Percentiles rank a stretch among this genome's conserved stretches.
Conservation (phyloP, 2,113 vertebrate species). For the Chamaea fasciata region DNA sequence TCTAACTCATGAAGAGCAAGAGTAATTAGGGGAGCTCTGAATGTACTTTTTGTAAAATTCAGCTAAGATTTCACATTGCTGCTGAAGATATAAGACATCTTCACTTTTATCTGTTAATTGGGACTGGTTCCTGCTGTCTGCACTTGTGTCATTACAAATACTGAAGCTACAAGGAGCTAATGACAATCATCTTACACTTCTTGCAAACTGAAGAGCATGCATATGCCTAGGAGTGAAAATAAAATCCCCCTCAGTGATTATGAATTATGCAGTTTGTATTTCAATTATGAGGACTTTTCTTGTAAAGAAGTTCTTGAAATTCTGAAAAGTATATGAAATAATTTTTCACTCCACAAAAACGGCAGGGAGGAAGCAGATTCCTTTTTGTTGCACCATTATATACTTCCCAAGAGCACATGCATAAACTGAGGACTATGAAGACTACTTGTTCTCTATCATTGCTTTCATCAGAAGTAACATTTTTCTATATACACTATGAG, state of each 20-base stretch:
- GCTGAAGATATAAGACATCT: not conserved
- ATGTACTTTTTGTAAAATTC: not conserved
- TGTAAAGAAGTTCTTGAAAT: not conserved
- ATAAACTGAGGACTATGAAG: not conserved
- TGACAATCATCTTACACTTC: not conserved
- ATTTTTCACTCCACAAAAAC: not conserved
- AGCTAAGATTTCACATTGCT: rapidly evolving
- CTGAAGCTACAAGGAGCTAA: not conserved
- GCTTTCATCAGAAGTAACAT: not conserved
- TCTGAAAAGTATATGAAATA: not conserved
- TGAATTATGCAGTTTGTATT: not conserved
- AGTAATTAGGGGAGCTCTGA: not conserved
- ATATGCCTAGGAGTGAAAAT: not conserved
- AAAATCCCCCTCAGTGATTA: not conserved
- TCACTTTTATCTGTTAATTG: not conserved
- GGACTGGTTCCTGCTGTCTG: not conserved
- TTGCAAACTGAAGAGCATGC: not conserved
- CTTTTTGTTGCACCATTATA: not conserved
- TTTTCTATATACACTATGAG: not conserved
- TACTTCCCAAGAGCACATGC: not conserved
- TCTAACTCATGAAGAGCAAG: not conserved
- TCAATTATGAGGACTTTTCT: not conserved
- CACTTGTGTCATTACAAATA: not conserved
- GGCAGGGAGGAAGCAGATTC: not conserved
- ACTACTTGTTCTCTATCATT: not conserved